These are phyloP conservation scores for Maniola jurtina DNA, from an alignment of 1,140 invertebrate species.

Conservation along the genomic window DNA sequence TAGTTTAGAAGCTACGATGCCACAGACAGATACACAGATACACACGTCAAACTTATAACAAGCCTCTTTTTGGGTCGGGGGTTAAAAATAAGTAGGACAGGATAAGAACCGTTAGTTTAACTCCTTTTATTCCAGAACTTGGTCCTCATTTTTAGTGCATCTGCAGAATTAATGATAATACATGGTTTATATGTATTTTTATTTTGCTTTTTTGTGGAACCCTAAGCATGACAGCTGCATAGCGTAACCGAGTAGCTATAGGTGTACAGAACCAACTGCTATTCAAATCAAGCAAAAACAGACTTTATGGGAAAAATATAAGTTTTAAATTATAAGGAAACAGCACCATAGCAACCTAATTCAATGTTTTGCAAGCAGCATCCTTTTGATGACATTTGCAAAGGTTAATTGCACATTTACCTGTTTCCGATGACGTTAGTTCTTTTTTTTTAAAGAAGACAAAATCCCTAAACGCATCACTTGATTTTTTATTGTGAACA, in stretches of 20 bases:
- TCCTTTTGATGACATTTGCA: conserved; percentile 39
- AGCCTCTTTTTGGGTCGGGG: too few relatives aligned
- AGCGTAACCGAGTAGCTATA: conserved; percentile 6
- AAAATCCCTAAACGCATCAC: background rate
- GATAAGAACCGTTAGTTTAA: background rate
- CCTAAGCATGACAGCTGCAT: conserved; percentile 16
- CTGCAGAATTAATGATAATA: conserved; percentile 10
- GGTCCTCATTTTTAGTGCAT: background rate
- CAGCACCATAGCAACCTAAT: conserved; percentile 10
- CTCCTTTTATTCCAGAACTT: background rate
- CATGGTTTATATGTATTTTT: background rate
- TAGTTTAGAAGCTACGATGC: too few relatives aligned
- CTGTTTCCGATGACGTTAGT: conserved; percentile 22
- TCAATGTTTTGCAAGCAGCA: conserved; percentile 31
- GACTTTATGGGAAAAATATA: background rate
- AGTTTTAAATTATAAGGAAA: background rate
- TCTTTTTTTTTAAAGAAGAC: conserved; percentile 11
- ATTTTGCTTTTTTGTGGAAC: conserved; percentile 3
- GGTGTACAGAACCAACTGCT: conserved; percentile 12
- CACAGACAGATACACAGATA: too few relatives aligned
- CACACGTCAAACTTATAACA: too few relatives aligned
- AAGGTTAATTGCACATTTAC: conserved; percentile 35
- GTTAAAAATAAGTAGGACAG: background rate
- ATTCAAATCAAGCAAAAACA: background rate
- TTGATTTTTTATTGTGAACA: background rate